Percentiles rank a stretch among this genome's conserved stretches.
Evolutionary conservation across 2,113 vertebrate species (phyloP).

Genomic region (Pygoscelis adeliae): DNA sequence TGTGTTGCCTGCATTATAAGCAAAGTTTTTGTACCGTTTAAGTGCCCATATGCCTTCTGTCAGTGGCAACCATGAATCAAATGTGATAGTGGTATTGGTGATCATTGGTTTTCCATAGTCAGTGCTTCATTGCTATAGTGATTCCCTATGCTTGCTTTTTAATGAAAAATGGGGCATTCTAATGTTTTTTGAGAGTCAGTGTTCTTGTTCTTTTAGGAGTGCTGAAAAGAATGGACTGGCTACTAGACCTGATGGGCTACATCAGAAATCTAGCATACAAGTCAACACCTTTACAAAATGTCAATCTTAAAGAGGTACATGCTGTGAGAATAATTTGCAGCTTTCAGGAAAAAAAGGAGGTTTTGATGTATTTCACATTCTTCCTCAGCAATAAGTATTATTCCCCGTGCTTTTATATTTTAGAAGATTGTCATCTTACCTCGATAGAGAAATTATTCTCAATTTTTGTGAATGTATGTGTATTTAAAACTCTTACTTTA

Average conservation of each 20-base stretch:
- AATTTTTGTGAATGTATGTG: background rate
- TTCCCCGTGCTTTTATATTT: background rate
- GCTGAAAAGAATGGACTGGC: constrained; percentile 89
- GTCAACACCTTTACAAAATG: constrained; percentile 58
- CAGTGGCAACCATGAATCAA: background rate
- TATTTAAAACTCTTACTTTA: background rate
- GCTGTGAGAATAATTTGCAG: background rate
- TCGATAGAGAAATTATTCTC: background rate
- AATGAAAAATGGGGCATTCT: background rate
- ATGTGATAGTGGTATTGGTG: background rate
- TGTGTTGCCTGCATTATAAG: background rate
- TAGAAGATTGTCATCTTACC: background rate
- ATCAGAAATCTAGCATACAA: constrained; percentile 83
- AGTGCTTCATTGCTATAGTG: background rate
- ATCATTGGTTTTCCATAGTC: background rate
- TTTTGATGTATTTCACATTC: background rate
- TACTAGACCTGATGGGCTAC: constrained; percentile 91
- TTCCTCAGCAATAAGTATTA: background rate
- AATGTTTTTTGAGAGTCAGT: background rate
- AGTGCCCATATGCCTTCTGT: background rate
- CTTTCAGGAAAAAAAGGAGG: background rate
- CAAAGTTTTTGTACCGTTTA: background rate
- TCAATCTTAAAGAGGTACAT: constrained; percentile 78
- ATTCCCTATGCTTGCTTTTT: background rate
- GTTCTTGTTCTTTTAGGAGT: constrained; percentile 77